phyloP scores from a whole-genome alignment of 1,140 invertebrate genomes.

The Macrocentrus cingulum region DNA sequence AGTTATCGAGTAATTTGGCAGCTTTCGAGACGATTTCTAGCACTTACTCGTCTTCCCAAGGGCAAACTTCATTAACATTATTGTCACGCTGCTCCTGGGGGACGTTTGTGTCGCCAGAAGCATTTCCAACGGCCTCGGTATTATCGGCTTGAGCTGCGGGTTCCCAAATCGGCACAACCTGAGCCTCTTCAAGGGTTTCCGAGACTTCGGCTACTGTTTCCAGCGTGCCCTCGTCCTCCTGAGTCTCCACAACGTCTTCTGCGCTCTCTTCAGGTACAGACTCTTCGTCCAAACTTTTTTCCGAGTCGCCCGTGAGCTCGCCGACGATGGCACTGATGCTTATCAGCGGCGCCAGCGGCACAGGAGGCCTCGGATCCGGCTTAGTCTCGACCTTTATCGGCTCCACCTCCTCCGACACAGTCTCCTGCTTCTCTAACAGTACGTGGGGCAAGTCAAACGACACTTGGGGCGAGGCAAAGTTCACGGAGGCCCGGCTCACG shows the following conservation, averaged over 20 bases:
- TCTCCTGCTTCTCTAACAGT: slow-evolving; percentile 27
- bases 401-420: slow-evolving; percentile 37
- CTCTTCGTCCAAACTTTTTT: slow-evolving; percentile 17
- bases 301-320: slow-evolving; percentile 55
- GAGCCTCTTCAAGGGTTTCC: slow-evolving; percentile 38
- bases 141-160: slow-evolving; percentile 35
- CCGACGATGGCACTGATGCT: slow-evolving; percentile 72
- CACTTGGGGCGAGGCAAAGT: slow-evolving; percentile 47
- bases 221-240: slow-evolving; percentile 30
- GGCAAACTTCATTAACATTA: slow-evolving; percentile 79
- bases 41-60: slow-evolving; percentile 89
- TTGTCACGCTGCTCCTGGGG: slow-evolving; percentile 54
- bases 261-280: slow-evolving; percentile 23
- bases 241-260: slow-evolving; percentile 29
- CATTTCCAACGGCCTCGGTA: background rate
- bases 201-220: slow-evolving; percentile 29
- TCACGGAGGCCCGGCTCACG: slow-evolving; percentile 45
- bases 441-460: slow-evolving; percentile 47
- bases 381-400: slow-evolving; percentile 33
- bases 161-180: slow-evolving; percentile 50
- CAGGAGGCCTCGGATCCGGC: slow-evolving; percentile 30
- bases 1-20: slow-evolving; percentile 11
- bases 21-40: slow-evolving; percentile 4
- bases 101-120: slow-evolving; percentile 16
- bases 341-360: slow-evolving; percentile 65